Base-by-base conservation (phyloP, 2,888 invertebrate genomes). In the Epinotia nisella region DNA sequence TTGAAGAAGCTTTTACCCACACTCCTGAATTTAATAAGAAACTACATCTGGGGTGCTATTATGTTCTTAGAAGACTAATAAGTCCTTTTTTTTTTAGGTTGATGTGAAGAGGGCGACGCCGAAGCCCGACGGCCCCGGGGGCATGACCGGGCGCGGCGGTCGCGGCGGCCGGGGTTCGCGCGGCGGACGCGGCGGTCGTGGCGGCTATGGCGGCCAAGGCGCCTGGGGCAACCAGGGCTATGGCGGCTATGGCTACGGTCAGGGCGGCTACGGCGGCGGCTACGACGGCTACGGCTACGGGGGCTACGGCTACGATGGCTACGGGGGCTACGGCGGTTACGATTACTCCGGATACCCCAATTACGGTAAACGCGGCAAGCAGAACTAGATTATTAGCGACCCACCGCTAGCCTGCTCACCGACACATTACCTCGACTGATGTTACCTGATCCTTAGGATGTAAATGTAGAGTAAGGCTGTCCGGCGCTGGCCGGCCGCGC, bases 71-170 rank as follows among this genome's bases (percentile, higher is more conserved):
- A 5, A 49, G 49, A 7, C n/a, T 17, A 2, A n/a, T 29, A 9
- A 13, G 9, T 59, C n/a, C n/a, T 10, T 66, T n/a, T 9, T 4
- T 17, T 51, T 1, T 2, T 29, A 96, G 96, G 97, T 98, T 74
- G 98, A 99, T 90, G 98, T 99, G 53, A 98, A 98, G 93, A 97
- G 98, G 86, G 98, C 98, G 61, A 98, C 98, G 69, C 98, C 98
- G 13, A 98, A 97, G 90, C 97, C 97, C 2, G 97, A 97, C 81
- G 95, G 96, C 21, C 94, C 95, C 62, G 96, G 96, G 19, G 96
- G 96, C 70, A 92, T 95, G 83, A 94, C 96, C 45, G 94, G 95
- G 58, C 95, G 96, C 29, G 95, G 96, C 0, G 93, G 94, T 0
- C 93, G 96, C 17, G 95, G 96, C 0, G 95, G 96, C 39, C 92